Evolutionary conservation across 2,113 vertebrate genomes (phyloP).

Genomic region (Ictalurus punctatus): DNA sequence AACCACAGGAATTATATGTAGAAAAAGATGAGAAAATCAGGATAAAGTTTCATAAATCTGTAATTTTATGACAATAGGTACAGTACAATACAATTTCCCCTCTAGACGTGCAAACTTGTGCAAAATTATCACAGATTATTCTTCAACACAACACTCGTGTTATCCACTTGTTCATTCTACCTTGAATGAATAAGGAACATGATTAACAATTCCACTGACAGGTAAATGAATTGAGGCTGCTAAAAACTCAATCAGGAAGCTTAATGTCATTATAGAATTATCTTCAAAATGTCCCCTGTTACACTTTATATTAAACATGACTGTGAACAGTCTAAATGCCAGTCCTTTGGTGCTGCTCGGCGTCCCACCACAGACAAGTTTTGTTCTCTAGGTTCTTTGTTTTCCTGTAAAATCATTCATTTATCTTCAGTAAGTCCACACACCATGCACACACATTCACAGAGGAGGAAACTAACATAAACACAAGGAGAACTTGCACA

Average conservation of each 20-base stretch:
- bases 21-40: not conserved
- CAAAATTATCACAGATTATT: not conserved
- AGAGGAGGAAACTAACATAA: not conserved
- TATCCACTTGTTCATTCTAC: slow-evolving; percentile 22
- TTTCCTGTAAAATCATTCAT: not conserved
- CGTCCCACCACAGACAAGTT: not conserved
- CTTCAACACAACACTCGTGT: slow-evolving; percentile 3
- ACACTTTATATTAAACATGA: not conserved
- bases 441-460: not conserved
- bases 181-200: slow-evolving; percentile 13
- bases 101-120: not conserved
- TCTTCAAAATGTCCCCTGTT: not conserved
- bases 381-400: not conserved
- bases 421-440: not conserved
- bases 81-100: not conserved
- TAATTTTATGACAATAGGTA: not conserved
- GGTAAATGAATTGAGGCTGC: slow-evolving; percentile 18
- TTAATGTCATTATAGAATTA: not conserved
- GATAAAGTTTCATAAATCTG: not conserved
- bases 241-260: slow-evolving; percentile 2
- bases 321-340: not conserved
- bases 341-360: not conserved
- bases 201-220: slow-evolving; percentile 15
- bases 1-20: slow-evolving; percentile 15
- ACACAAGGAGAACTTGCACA: not conserved